Base-by-base conservation (phyloP, 2,797 vertebrate genomes). In the Epinephelus awoara region DNA sequence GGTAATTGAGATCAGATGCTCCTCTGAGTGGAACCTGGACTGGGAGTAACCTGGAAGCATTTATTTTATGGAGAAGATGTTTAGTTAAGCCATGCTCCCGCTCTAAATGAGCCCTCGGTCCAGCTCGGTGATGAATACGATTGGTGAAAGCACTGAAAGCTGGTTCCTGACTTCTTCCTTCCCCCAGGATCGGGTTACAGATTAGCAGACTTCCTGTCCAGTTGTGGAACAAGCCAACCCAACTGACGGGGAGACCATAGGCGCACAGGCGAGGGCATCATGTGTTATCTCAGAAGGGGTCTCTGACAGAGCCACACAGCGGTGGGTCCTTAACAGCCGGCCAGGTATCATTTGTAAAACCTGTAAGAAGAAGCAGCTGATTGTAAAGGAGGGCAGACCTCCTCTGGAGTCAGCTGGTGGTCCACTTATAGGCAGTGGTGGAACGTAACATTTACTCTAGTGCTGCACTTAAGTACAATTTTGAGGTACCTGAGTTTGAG, bases 41-140 rank as follows among this genome's bases (percentile, higher is more conserved):
- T 77, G 81, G 85, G 89, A 89, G 93, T 96, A 97, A 96, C 96
- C 97, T 98, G 97, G 97, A 97, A 98, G 95, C 97, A 97, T 96
- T 98, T 98, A 97, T 95, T 96, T 95, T 96, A 96, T 96, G 95
- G 95, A 95, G 95, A 94, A 92, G 91, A 96, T 95, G 94, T 95
- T 95, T 95, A 95, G 94, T 94, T 95, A 94, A 95, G 94, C 91
- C 80, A 29, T 81, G 92, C 93, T 94, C 89, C 90, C 21, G 29
- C 87, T 91, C 90, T 87, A 94, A 95, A 95, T 87, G 94, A 96
- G 95, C 88, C 40, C 92, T 74, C 90, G 79, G 89, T 85, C 85
- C 78, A 3, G 72, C 67, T 86, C 92, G 85, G 91, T 97, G 97
- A 98, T 97, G 96, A 96, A 97, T 97, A 96, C 88, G 89, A 95